Evolutionary conservation across 2,888 invertebrate genomes (phyloP), one percentile per base, ranked within the genome.

Genomic region (Laspeyria flexula): DNA sequence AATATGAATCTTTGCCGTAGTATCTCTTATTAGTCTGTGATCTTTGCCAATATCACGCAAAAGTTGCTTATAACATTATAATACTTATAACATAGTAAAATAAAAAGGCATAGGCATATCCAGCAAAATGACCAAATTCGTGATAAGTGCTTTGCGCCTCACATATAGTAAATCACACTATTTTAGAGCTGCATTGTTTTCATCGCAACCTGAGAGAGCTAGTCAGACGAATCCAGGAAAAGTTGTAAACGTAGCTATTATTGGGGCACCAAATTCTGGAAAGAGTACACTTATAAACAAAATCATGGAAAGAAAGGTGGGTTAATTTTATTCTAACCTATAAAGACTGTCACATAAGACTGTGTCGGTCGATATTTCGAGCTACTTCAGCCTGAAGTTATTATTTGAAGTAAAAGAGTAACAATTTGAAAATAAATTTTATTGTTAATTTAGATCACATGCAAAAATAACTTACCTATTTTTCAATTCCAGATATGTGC

Each of bases 261-360:
- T 99, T 63, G 99, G 99, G 1, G 93, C 96, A 10, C 99, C 99
- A 2, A 99, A 99, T 93, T 96, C 96, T 41, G 99, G 99, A 21
- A 99, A 99, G 86, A 99, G 99, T 79, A 98, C 99, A 0, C 93
- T 99, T 23, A 96, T 98, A 23, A 99, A 99, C 86, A 94, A 94
- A 73, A 93, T 99, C 16, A 94, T 97, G 44, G 95, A 96, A 58
- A 94, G 96, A 82, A 95, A 95, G 84, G 97, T 97, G 48, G 25
- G 41, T 53, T n/a, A 25, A 6, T 29, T 31, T 6, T 34, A 43
- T n/a, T 6, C 27, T 60, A 65, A 63, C 62, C 58, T 63, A 11
- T 25, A 41, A 52, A 5, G 2, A 5, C 21, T 21, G 21, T 3
- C 2, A 3, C 5, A 21, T 3, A 21, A 21, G 5, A 21, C n/a